Base-by-base conservation (phyloP, 2,888 invertebrate genomes). In the Scaptomyza caliginosa region DNA sequence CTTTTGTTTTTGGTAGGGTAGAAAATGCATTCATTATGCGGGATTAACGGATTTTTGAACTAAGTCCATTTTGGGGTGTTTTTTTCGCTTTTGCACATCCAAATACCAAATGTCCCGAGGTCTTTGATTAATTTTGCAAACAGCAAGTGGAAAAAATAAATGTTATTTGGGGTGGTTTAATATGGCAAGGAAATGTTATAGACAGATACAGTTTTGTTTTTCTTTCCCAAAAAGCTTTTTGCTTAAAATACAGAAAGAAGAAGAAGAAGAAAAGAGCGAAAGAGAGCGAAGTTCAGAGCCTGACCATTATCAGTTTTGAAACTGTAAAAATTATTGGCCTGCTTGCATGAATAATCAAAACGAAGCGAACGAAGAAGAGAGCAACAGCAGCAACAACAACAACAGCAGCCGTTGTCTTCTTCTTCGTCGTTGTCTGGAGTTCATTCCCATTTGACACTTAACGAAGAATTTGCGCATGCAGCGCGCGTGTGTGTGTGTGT, bases 361-460 rank as follows among this genome's bases (percentile, higher is more conserved):
- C 39, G 55, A 45, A 54, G 58, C 40, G 38, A 16, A 24, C 46
- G 51, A 32, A 39, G 21, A 45, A 28, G 17, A 45, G 34, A 34
- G 34, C 30, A 28, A n/a, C n/a, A n/a, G 26, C 30, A 30, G 30
- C 32, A 7, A n/a, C n/a, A n/a, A n/a, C n/a, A n/a, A n/a, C n/a
- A 8, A 16, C 34, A 34, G 32, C 32, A 32, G 34, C 34, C 7
- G 34, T 43, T 8, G 28, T 17, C 10, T 69, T n/a, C n/a, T n/a
- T n/a, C n/a, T n/a, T n/a, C n/a, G n/a, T n/a, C n/a, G n/a, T n/a
- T n/a, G n/a, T n/a, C 65, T 36, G 75, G 68, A 66, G 78, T 78
- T 78, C 78, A 68, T 78, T 78, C 78, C 75, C 78, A 67, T 69
- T 78, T 78, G 75, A 78, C 75, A 78, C 76, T 74, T 64, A 71